Conservation (phyloP, 2,797 vertebrate genomes). For the Enteromius mattozi region DNA sequence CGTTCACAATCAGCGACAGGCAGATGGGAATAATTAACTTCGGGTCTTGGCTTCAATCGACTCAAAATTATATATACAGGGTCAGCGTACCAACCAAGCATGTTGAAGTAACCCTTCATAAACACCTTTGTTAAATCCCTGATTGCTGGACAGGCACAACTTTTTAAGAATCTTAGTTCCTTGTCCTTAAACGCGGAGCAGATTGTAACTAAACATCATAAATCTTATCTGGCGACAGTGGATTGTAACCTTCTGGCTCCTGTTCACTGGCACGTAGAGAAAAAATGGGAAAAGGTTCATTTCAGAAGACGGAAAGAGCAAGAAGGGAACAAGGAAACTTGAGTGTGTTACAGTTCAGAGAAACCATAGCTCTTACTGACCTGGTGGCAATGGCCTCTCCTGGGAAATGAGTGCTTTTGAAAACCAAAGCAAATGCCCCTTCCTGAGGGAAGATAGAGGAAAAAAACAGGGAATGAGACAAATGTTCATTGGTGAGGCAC, state of each 20-base stretch:
- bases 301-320: not conserved
- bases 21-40: constrained; percentile 60
- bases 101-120: constrained; percentile 2
- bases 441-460: constrained; percentile 78
- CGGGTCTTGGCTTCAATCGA: constrained; percentile 34
- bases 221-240: not conserved
- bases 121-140: not conserved
- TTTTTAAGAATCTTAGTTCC: constrained; percentile 1
- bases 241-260: constrained; percentile 9
- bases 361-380: constrained; percentile 68
- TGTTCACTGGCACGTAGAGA: constrained; percentile 2
- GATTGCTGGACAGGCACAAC: not conserved
- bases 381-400: constrained; percentile 92
- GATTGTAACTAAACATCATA: not conserved
- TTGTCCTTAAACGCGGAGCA: not conserved
- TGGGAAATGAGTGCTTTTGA: constrained; percentile 93
- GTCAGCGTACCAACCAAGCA: not conserved
- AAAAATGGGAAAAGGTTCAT: constrained; percentile 20
- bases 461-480: constrained; percentile 7
- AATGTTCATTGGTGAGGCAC: not conserved
- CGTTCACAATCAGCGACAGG: constrained; percentile 26
- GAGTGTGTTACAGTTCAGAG: constrained; percentile 6
- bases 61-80: constrained; percentile 38
- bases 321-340: constrained; percentile 4
- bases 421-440: constrained; percentile 93